These are phyloP conservation scores for Lepus townsendii DNA, from an alignment of 2,797 vertebrate genomes.

Conservation along the genomic window DNA sequence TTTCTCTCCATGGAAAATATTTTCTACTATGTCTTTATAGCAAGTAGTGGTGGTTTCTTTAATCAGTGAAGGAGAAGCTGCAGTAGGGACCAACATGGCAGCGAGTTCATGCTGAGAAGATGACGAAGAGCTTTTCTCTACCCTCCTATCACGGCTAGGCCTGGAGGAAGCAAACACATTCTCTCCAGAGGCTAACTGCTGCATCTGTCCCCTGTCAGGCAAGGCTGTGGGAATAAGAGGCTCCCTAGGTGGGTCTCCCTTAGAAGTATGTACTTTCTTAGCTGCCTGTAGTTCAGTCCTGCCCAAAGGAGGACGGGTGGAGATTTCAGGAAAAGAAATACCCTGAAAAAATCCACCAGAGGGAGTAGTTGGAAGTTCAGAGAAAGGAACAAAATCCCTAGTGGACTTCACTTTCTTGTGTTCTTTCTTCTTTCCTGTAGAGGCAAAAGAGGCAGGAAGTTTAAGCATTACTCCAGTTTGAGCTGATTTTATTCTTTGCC, in stretches of 20 bases:
- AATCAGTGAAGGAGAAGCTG: constrained; percentile 80
- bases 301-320: constrained; percentile 83
- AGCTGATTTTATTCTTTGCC: constrained; percentile 79
- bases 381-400: constrained; percentile 86
- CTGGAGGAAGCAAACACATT: constrained; percentile 63
- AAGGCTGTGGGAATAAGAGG: constrained; percentile 70
- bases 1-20: constrained; percentile 71
- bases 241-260: constrained; percentile 80
- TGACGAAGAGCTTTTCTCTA: constrained; percentile 78
- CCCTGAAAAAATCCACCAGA: constrained; percentile 87
- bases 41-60: constrained; percentile 80
- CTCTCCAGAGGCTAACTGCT: constrained; percentile 71
- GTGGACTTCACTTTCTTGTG: constrained; percentile 86
- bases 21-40: constrained; percentile 77
- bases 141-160: constrained; percentile 71
- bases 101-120: constrained; percentile 77
- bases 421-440: constrained; percentile 87
- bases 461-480: constrained; percentile 81
- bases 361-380: constrained; percentile 85
- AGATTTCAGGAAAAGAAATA: constrained; percentile 85
- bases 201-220: constrained; percentile 68
- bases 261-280: constrained; percentile 78
- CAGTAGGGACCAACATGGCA: constrained; percentile 78
- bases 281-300: constrained; percentile 85
- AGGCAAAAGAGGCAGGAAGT: constrained; percentile 87